These are phyloP conservation scores for Silurus lanzhouensis DNA, from an alignment of 2,797 vertebrate genomes.

Conservation along the genomic window DNA sequence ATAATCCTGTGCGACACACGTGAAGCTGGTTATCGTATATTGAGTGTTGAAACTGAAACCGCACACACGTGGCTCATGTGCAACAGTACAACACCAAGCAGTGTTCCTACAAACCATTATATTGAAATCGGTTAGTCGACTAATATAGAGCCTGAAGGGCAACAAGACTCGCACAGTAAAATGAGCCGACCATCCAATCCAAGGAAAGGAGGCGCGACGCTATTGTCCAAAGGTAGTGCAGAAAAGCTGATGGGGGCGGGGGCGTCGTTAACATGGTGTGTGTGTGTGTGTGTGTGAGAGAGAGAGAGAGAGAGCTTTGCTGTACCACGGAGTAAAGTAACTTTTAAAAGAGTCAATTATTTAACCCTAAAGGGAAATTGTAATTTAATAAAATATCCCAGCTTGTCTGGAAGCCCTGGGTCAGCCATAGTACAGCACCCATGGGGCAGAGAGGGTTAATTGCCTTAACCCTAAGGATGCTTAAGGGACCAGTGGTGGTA, in stretches of 20 bases:
- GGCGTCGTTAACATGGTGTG: too few species aligned
- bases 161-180: background rate
- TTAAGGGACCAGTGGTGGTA: too few species aligned
- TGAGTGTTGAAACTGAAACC: background rate
- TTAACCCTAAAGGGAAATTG: too few species aligned
- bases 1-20: background rate
- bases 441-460: too few species aligned
- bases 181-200: background rate
- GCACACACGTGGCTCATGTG: background rate
- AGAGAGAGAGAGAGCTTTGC: too few species aligned
- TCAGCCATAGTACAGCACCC: too few species aligned
- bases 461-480: too few species aligned
- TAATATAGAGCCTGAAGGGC: background rate
- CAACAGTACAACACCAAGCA: background rate
- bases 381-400: too few species aligned
- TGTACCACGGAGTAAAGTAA: too few species aligned
- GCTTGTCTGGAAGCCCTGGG: too few species aligned
- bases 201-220: constrained; percentile 8
- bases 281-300: too few species aligned
- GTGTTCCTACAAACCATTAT: background rate
- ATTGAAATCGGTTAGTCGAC: background rate
- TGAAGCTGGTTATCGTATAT: background rate
- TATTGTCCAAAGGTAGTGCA: background rate
- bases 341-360: too few species aligned
- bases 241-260: background rate